A percentile compares a stretch with the other conserved stretches of the same genome.
These are phyloP conservation scores for Coecobrya sp. DNA, from an alignment of 2,888 invertebrate species.

Conservation along the genomic window DNA sequence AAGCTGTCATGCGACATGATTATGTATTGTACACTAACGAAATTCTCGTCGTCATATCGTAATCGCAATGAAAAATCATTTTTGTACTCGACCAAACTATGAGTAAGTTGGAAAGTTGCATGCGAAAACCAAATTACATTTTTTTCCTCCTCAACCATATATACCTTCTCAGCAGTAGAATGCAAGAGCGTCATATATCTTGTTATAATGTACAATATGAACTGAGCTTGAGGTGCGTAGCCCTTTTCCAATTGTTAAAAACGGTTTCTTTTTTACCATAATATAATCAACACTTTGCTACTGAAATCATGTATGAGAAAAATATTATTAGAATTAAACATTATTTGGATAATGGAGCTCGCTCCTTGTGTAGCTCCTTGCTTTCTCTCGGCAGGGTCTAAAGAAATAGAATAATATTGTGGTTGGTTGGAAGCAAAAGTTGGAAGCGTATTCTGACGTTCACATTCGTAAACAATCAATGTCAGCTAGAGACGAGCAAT, in stretches of 20 bases:
- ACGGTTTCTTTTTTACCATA: neutral
- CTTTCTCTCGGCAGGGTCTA: neutral
- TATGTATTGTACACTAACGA: neutral
- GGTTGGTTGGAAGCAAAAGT: too few relatives aligned
- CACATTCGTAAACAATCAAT: slow-evolving; percentile 33
- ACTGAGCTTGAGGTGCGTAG: neutral
- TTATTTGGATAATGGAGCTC: slow-evolving; percentile 1
- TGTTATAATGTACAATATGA: neutral
- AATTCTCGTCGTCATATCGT: slow-evolving; percentile 26
- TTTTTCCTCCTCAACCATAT: neutral
- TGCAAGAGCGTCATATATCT: neutral
- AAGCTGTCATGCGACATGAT: neutral
- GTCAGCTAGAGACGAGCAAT: slow-evolving; percentile 44
- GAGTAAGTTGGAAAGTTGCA: slow-evolving; percentile 14
- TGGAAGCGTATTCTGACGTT: neutral
- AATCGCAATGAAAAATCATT: slow-evolving; percentile 14
- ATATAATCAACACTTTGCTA: slow-evolving; percentile 20
- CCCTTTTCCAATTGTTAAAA: neutral
- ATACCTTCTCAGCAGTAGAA: neutral
- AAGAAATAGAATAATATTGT: neutral
- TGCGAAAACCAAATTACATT: slow-evolving; percentile 34
- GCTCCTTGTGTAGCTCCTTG: neutral
- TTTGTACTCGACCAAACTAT: neutral
- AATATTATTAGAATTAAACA: neutral
- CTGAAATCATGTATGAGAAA: neutral